These are phyloP conservation scores for Ophioderma brevispina DNA, from an alignment of 35 echinoderm and acorn worm genomes.

Conservation along the genomic window DNA sequence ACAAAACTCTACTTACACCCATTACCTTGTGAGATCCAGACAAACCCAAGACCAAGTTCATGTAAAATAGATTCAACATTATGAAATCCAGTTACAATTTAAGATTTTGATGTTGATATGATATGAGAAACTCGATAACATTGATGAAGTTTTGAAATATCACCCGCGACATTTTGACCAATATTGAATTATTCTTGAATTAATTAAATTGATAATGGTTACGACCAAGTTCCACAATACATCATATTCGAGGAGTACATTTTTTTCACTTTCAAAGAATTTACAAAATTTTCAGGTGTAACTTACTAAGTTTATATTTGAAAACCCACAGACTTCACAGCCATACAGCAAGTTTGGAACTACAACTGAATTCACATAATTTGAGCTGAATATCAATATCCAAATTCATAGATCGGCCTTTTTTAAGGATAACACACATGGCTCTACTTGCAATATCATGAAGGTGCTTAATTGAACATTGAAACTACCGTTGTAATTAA, in stretches of 20 bases:
- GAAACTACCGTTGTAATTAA: not conserved
- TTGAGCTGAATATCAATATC: not conserved
- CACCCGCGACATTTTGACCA: too few relatives aligned
- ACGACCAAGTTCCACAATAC: too few relatives aligned
- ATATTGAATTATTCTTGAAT: too few relatives aligned
- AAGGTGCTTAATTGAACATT: not conserved
- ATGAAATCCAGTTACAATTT: too few relatives aligned
- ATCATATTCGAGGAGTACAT: too few relatives aligned
- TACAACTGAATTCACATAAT: conserved; percentile 33
- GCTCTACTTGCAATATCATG: conserved; percentile 3
- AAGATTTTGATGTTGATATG: too few relatives aligned
- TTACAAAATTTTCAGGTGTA: not conserved
- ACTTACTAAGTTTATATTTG: not conserved
- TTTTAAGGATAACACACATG: conserved; percentile 5
- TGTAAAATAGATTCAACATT: not conserved
- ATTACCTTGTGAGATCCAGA: not conserved
- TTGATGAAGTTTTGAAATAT: too few relatives aligned
- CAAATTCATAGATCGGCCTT: not conserved
- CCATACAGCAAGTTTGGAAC: conserved; percentile 24
- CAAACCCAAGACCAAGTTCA: not conserved
- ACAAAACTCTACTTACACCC: not conserved
- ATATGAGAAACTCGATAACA: too few relatives aligned
- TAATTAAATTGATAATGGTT: too few relatives aligned
- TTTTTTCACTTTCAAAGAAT: not conserved
- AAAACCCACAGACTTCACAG: conserved; percentile 23